Base-by-base conservation (phyloP, 1,140 invertebrate species). In the Lycorma delicatula region DNA sequence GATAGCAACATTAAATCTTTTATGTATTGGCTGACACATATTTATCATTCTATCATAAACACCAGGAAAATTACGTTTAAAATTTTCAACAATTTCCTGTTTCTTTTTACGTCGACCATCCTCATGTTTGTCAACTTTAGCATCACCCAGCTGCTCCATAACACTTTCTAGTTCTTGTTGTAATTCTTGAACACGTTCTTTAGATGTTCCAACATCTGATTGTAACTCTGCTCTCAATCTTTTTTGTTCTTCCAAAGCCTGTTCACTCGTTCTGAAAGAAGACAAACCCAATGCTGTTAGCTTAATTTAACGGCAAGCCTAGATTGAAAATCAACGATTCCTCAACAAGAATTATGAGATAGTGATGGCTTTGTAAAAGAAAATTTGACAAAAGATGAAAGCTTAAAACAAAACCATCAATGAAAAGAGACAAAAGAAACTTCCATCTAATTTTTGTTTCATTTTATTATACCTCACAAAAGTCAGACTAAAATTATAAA, bases 11-110 rank as follows among this genome's bases (percentile, higher is more conserved):
- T 97, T 97, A 72, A 90, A 93, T 25, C 91, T 82, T 74, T 98
- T 97, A 74, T 99, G 95, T 54, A 94, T 95, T 0, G 97, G 97
- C 71, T 98, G 92, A 75, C 97, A 99, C 85, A 98, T 92, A 73
- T 99, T 98, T 62, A 98, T 96, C 84, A 99, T 89, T 38, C 97
- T 82, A 71, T 98, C 97, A 74, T 93, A 96, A 66, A 99, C 97
- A 58, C 95, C 97, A 38, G 93, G 92, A 68, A 95, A 98, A 55
- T 97, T 83, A 48, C 91, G 80, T 72, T 98, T 98, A 68, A 99
- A 93, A 71, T 94, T 92, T 72, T 99, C 96, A 16, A 99, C 92
- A 65, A 99, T 91, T 77, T 99, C 97, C 66, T 94, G 92, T 71
- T 97, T 97, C 73, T 95, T 97, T 61, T 91, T 87, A 2, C 92